Conservation (phyloP, 1,140 invertebrate species). For the Drosophila bocqueti region DNA sequence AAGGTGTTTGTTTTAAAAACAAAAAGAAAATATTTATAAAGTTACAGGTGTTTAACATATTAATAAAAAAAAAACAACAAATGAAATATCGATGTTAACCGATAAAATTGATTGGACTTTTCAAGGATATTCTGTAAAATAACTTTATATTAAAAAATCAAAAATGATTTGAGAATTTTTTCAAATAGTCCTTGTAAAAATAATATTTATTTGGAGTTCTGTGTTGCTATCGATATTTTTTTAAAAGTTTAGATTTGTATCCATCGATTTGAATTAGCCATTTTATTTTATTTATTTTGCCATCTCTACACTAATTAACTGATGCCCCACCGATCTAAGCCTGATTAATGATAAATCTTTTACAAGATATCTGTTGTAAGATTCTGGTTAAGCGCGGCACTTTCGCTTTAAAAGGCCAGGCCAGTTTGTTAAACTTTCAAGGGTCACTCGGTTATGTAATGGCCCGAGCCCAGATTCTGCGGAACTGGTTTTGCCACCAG, state of each 20-base stretch:
- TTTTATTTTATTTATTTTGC: background rate
- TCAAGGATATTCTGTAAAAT: no score
- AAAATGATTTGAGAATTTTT: no score
- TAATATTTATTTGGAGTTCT: background rate
- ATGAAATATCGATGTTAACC: background rate
- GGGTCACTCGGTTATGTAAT: conserved; percentile 72
- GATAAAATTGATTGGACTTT: no score
- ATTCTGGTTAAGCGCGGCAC: conserved; percentile 45
- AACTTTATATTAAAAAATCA: no score
- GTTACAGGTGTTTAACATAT: no score
- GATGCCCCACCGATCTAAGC: conserved; percentile 1
- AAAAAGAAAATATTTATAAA: no score
- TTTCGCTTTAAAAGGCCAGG: conserved; percentile 58
- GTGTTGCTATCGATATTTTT: no score
- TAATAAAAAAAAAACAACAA: no score
- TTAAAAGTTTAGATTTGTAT: background rate
- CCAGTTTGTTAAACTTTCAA: conserved; percentile 65
- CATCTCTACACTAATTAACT: background rate
- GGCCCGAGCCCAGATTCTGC: conserved; percentile 56
- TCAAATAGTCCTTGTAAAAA: background rate
- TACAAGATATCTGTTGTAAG: conserved; percentile 19
- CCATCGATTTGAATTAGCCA: background rate
- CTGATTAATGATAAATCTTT: conserved; percentile 39
- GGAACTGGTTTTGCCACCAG: conserved; percentile 61
- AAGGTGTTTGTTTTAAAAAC: background rate